Evolutionary conservation across 2,888 invertebrate species (phyloP).

Genomic region (Corythucha ciliata): DNA sequence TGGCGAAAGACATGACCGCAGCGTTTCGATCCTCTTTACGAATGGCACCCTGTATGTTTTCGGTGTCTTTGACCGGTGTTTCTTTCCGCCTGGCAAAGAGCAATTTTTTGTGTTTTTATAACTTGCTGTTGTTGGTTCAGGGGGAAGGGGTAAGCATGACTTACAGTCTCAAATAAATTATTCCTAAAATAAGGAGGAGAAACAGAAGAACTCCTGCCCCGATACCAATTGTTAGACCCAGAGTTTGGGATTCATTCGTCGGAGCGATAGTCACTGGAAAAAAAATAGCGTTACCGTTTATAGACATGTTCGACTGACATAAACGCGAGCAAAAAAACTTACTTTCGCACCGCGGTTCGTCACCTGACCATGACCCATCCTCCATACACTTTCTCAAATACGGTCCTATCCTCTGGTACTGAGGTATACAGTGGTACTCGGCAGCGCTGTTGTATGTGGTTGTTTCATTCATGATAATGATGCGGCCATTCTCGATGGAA

Average conservation of each 20-base stretch:
- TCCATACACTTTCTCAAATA: slow-evolving; percentile 75
- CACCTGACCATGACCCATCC: slow-evolving; percentile 78
- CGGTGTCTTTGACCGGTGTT: slow-evolving; percentile 77
- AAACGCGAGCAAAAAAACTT: slow-evolving; percentile 32
- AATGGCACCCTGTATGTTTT: slow-evolving; percentile 77
- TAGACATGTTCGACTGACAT: neutral
- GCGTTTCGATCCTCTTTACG: slow-evolving; percentile 78
- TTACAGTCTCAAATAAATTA: slow-evolving; percentile 74
- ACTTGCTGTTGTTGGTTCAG: neutral
- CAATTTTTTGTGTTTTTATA: neutral
- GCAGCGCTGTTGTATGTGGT: slow-evolving; percentile 74
- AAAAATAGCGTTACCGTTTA: slow-evolving; percentile 27
- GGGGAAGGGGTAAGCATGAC: slow-evolving; percentile 40
- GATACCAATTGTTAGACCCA: slow-evolving; percentile 74
- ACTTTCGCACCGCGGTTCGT: slow-evolving; percentile 74
- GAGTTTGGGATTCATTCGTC: slow-evolving; percentile 58
- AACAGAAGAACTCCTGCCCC: slow-evolving; percentile 74
- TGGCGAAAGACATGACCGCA: slow-evolving; percentile 81
- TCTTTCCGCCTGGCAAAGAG: slow-evolving; percentile 59
- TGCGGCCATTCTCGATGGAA: slow-evolving; percentile 71
- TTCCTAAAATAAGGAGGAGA: slow-evolving; percentile 63
- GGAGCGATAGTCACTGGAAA: slow-evolving; percentile 51
- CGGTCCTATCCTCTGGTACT: slow-evolving; percentile 70
- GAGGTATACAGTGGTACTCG: slow-evolving; percentile 82
- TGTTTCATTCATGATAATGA: slow-evolving; percentile 75